phyloP scores from a whole-genome alignment of 1,140 invertebrate species.

The Grapholita molesta region DNA sequence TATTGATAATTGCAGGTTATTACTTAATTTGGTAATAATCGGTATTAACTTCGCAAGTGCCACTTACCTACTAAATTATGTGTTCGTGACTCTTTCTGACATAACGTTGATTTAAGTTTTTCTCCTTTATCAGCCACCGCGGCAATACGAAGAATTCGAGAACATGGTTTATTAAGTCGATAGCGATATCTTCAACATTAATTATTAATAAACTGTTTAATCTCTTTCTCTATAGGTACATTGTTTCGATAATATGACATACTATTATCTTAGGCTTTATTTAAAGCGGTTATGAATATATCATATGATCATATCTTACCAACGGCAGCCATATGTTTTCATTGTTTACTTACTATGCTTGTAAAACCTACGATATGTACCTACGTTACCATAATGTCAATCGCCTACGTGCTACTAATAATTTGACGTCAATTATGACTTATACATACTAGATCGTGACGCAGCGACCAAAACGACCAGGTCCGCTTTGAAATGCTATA shows the following conservation, averaged over 20 bases:
- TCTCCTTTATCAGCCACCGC: too few species aligned
- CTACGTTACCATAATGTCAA: slow-evolving; percentile 4
- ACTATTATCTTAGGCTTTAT: too few species aligned
- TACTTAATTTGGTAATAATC: background rate
- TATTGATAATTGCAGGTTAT: background rate
- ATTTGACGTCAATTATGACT: slow-evolving; percentile 17
- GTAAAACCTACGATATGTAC: background rate
- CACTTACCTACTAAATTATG: background rate
- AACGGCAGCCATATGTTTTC: background rate
- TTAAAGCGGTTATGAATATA: too few species aligned
- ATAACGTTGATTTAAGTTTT: background rate
- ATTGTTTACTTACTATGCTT: background rate
- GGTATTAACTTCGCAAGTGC: background rate
- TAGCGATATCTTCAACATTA: too few species aligned
- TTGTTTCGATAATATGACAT: too few species aligned
- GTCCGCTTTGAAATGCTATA: slow-evolving; percentile 17
- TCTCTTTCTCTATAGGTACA: too few species aligned
- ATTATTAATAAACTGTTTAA: too few species aligned
- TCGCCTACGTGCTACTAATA: background rate
- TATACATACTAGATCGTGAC: slow-evolving; percentile 13
- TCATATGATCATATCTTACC: background rate
- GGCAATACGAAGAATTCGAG: too few species aligned
- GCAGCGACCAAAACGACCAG: background rate
- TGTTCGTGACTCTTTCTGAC: background rate
- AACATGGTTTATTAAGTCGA: too few species aligned